A percentile compares a stretch with the other conserved stretches of the same genome.
phyloP scores from a whole-genome alignment of 2,797 vertebrate genomes.

The Poecilia wingei region DNA sequence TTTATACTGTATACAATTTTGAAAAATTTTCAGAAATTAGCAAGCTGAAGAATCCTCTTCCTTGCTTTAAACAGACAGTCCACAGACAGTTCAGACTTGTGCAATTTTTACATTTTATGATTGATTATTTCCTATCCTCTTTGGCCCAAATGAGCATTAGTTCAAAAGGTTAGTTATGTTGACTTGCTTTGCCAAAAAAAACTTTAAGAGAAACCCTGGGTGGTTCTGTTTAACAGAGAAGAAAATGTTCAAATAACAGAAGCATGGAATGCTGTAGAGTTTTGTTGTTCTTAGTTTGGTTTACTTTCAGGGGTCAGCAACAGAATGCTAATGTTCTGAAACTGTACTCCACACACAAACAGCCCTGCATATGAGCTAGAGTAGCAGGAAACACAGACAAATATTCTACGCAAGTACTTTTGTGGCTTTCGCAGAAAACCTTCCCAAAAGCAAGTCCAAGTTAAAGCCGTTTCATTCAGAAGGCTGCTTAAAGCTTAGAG shows the following conservation, averaged over 20 bases:
- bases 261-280: slow-evolving; percentile 46
- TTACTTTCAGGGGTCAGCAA: slow-evolving; percentile 46
- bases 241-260: slow-evolving; percentile 32
- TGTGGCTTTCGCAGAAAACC: slow-evolving; percentile 31
- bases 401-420: slow-evolving; percentile 22
- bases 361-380: slow-evolving; percentile 46
- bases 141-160: slow-evolving; percentile 51
- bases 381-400: slow-evolving; percentile 36
- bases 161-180: slow-evolving; percentile 63
- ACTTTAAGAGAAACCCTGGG: slow-evolving; percentile 34
- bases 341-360: slow-evolving; percentile 28
- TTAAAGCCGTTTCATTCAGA: slow-evolving; percentile 44
- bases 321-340: slow-evolving; percentile 53
- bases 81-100: slow-evolving; percentile 53
- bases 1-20: slow-evolving; percentile 48
- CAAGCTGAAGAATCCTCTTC: slow-evolving; percentile 25
- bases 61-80: slow-evolving; percentile 21
- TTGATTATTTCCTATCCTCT: slow-evolving; percentile 44
- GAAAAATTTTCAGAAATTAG: slow-evolving; percentile 33
- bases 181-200: slow-evolving; percentile 20
- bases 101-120: slow-evolving; percentile 35
- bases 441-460: slow-evolving; percentile 28
- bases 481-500: slow-evolving; percentile 13
- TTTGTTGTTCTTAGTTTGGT: slow-evolving; percentile 43
- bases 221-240: slow-evolving; percentile 24